Evolutionary conservation across 1,140 invertebrate genomes (phyloP).

Genomic region (Hyles vespertilio): DNA sequence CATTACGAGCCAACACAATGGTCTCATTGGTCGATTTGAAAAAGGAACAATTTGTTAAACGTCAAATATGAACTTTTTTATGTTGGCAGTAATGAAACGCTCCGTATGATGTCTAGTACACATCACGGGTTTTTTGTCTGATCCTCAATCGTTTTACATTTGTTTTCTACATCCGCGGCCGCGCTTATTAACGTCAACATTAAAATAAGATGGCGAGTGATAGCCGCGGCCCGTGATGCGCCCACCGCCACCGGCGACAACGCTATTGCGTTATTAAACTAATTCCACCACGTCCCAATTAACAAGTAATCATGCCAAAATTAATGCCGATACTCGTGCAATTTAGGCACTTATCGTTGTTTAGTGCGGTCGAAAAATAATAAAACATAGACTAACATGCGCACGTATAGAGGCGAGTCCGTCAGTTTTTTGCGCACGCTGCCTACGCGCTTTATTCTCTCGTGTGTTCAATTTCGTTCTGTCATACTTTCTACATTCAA

Average conservation of each 20-base stretch:
- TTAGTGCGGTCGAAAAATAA: constrained; percentile 1
- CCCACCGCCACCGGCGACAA: constrained; percentile 57
- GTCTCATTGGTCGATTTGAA: constrained; percentile 75
- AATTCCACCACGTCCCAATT: constrained; percentile 49
- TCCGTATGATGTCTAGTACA: constrained; percentile 66
- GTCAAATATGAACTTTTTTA: constrained; percentile 75
- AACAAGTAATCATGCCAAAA: constrained; percentile 43
- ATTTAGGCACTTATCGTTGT: too few relatives aligned
- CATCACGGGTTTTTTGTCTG: constrained; percentile 54
- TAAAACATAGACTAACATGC: constrained; percentile 5
- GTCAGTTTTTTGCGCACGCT: constrained; percentile 30
- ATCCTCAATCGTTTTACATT: constrained; percentile 52
- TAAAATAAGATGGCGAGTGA: constrained; percentile 61
- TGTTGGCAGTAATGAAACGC: constrained; percentile 68
- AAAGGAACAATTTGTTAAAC: constrained; percentile 76
- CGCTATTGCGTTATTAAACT: constrained; percentile 61
- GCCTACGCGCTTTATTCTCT: constrained; percentile 46
- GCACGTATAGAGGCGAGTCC: constrained; percentile 2
- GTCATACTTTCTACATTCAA: constrained; percentile 64
- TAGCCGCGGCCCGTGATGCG: constrained; percentile 22
- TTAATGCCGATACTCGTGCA: constrained; percentile 6
- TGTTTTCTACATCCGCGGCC: constrained; percentile 51
- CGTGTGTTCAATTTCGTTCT: constrained; percentile 53
- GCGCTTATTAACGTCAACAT: constrained; percentile 68
- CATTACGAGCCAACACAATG: constrained; percentile 72